Percentiles rank a stretch among this genome's conserved stretches.
Conservation (phyloP, 1,140 invertebrate species). For the Achatina immaculata region DNA sequence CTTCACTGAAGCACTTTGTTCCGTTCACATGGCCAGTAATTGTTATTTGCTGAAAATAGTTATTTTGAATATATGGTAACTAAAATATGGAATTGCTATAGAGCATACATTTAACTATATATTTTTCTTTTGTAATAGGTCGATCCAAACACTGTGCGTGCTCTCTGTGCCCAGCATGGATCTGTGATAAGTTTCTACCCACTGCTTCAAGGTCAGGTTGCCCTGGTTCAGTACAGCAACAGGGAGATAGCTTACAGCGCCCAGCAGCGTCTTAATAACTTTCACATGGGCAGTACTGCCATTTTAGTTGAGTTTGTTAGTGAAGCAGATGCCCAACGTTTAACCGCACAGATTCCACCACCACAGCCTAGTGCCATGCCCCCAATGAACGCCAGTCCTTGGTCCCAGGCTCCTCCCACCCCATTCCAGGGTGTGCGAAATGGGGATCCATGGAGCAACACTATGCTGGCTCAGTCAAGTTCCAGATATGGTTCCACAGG, state of each 20-base stretch:
- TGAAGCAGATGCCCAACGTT: constrained; percentile 87
- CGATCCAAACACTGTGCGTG: constrained; percentile 94
- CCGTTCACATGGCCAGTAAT: no score
- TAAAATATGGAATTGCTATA: no score
- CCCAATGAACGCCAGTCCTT: constrained; percentile 41
- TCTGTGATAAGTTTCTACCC: constrained; percentile 93
- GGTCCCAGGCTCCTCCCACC: constrained; percentile 53
- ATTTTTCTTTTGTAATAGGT: no score
- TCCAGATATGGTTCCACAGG: constrained; percentile 42
- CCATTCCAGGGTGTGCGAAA: constrained; percentile 12
- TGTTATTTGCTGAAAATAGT: no score
- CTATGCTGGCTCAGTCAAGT: constrained; percentile 23
- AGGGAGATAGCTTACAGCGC: constrained; percentile 96
- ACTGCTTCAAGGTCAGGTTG: constrained; percentile 92
- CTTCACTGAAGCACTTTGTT: no score
- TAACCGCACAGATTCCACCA: constrained; percentile 74
- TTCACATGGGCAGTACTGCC: constrained; percentile 93
- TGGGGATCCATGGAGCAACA: constrained; percentile 40
- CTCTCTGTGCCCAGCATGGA: constrained; percentile 95
- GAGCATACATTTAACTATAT: no score
- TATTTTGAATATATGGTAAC: no score
- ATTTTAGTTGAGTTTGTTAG: constrained; percentile 93
- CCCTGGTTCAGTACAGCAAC: constrained; percentile 91
- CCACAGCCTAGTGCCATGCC: constrained; percentile 38
- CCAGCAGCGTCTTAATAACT: constrained; percentile 94